These are phyloP conservation scores for Montipora capricornis DNA, from an alignment of 64 coral and sea anemone genomes.

Conservation along the genomic window DNA sequence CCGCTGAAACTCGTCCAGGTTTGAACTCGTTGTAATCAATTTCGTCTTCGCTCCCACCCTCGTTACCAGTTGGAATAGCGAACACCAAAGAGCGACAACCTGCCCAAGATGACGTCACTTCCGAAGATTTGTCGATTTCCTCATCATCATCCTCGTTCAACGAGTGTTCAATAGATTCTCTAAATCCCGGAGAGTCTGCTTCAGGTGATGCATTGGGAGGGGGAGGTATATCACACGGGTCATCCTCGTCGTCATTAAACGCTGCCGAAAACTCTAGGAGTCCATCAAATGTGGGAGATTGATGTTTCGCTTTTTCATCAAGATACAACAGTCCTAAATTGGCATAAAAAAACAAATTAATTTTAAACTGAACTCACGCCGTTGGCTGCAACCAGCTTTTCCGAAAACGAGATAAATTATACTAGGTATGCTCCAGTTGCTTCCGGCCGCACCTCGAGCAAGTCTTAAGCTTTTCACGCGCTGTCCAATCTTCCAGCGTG, in stretches of 20 bases:
- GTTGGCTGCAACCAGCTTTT: too few species aligned
- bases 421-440: too few species aligned
- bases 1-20: conserved; percentile 38
- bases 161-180: background rate
- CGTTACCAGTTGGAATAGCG: conserved; percentile 43
- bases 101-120: conserved; percentile 30
- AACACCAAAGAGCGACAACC: conserved; percentile 53
- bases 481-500: too few species aligned
- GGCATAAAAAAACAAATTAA: background rate
- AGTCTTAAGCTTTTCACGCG: too few species aligned
- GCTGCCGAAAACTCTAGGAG: conserved; percentile 66
- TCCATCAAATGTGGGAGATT: conserved; percentile 6
- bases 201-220: conserved; percentile 63
- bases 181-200: background rate
- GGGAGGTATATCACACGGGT: background rate
- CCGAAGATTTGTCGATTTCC: conserved; percentile 7
- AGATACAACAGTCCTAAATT: conserved; percentile 24
- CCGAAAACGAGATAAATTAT: too few species aligned
- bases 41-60: conserved; percentile 51
- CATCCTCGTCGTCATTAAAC: conserved; percentile 37
- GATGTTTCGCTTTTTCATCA: conserved; percentile 25
- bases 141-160: conserved; percentile 31
- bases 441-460: too few species aligned
- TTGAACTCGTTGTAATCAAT: background rate
- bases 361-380: too few species aligned